phyloP scores from a whole-genome alignment of 2,888 invertebrate genomes.

The Rotaria macrura region DNA sequence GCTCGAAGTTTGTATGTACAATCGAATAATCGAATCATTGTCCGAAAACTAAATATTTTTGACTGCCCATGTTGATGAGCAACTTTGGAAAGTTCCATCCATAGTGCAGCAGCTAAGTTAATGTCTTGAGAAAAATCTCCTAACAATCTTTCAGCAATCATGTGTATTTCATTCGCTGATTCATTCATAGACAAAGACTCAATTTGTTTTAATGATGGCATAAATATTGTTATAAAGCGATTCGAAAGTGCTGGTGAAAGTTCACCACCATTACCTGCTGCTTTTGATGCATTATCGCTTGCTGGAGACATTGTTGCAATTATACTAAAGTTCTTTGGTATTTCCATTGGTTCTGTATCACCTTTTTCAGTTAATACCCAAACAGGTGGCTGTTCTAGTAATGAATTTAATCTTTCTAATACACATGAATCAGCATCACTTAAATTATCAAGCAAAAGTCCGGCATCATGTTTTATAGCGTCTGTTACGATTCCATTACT shows the following conservation, averaged over 20 bases:
- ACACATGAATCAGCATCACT: constrained; percentile 55
- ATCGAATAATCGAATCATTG: background rate
- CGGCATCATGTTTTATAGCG: background rate
- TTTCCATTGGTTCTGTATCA: constrained; percentile 43
- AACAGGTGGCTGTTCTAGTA: constrained; percentile 80
- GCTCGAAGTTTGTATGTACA: background rate
- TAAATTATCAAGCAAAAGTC: background rate
- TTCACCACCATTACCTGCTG: constrained; percentile 61
- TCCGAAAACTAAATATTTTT: too few relatives aligned
- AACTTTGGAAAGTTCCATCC: too few relatives aligned
- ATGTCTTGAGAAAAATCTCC: background rate
- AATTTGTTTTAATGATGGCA: background rate
- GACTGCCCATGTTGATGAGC: too few relatives aligned
- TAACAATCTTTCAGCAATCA: background rate
- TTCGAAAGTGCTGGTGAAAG: constrained; percentile 81
- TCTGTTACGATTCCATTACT: background rate
- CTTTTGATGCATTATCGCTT: constrained; percentile 58
- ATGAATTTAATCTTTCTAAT: constrained; percentile 84
- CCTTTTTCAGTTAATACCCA: constrained; percentile 69
- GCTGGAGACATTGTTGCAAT: constrained; percentile 99
- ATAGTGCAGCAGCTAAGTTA: too few relatives aligned
- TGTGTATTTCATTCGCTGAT: background rate
- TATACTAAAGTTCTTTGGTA: constrained; percentile 66
- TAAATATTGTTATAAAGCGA: constrained; percentile 51
- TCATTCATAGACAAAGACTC: background rate